Base-by-base conservation (phyloP, 2,888 invertebrate species). In the Diarsia rubi region DNA sequence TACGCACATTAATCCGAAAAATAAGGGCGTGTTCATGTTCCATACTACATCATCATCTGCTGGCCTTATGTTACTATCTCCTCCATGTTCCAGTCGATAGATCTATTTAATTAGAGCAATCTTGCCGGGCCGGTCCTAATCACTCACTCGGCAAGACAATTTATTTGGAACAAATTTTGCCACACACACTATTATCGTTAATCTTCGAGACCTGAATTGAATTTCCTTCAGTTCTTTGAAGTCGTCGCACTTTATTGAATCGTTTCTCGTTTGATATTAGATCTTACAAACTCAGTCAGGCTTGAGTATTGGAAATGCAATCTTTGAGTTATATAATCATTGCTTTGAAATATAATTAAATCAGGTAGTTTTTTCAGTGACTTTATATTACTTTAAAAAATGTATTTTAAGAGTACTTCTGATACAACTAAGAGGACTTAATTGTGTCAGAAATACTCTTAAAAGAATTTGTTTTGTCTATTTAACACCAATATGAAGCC, bases 51-150 rank as follows among this genome's bases (percentile, higher is more conserved):
- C n/a, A 42, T 42, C 42, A 62, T 62, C 14, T 42, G 27, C 8
- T 16, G 1, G 14, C 24, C 42, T 81, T 81, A 75, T 77, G 47
- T n/a, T 8, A 11, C 0, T 31, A 14, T 21, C 12, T 63, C 42
- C 8, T 31, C n/a, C 14, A 14, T 49, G 42, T 19, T 52, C 24
- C 67, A 49, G 27, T 68, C 75, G 73, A 84, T 72, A 69, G 52
- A 84, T 72, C 71, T 78, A 75, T 84, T 84, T 84, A 84, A 84
- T 86, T 78, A 86, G 75, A 75, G 69, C 66, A 64, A 84, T 72
- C 84, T 80, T 63, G 47, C 37, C 57, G 64, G 63, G n/a, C 63
- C 62, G 54, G 47, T 64, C 59, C 63, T 81, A 84, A 84, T 81
- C 81, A 84, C 73, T 75, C 84, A 73, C 65, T 78, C 45, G 73